These are phyloP conservation scores for Spondyliosoma cantharus DNA, from an alignment of 2,797 vertebrate species.

Conservation along the genomic window DNA sequence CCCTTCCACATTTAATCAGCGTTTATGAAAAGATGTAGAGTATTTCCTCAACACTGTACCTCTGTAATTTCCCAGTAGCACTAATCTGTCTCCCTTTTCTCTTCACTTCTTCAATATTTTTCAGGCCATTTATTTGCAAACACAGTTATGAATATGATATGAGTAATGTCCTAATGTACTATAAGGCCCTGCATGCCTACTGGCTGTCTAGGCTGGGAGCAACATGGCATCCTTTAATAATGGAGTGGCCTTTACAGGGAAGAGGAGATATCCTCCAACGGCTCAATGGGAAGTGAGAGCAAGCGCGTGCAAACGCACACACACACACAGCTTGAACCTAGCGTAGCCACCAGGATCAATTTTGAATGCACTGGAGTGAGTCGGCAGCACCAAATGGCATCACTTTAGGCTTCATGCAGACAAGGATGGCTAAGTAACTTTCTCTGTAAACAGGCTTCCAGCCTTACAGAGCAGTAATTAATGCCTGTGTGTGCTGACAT, in stretches of 20 bases:
- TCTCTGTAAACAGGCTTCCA: constrained; percentile 45
- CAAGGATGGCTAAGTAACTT: constrained; percentile 41
- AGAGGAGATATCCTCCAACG: constrained; percentile 52
- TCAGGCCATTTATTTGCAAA: constrained; percentile 35
- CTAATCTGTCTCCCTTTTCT: constrained; percentile 23
- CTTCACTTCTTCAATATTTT: constrained; percentile 14
- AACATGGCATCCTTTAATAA: constrained; percentile 54
- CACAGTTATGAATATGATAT: constrained; percentile 28
- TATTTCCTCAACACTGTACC: constrained; percentile 15
- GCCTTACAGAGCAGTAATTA: constrained; percentile 47
- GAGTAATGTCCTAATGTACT: constrained; percentile 30
- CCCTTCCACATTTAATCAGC: constrained; percentile 6
- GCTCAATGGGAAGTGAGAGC: constrained; percentile 54
- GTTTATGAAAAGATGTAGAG: constrained; percentile 3
- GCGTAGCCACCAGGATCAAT: constrained; percentile 66
- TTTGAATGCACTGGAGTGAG: constrained; percentile 58
- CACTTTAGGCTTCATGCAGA: constrained; percentile 54
- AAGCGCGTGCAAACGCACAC: constrained; percentile 18
- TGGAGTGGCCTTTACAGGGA: constrained; percentile 56
- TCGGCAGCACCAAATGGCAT: constrained; percentile 57
- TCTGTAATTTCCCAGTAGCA: neutral
- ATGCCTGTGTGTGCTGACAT: constrained; percentile 41
- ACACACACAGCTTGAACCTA: constrained; percentile 21
- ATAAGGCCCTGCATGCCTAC: constrained; percentile 26
- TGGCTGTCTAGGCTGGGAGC: constrained; percentile 39